These are phyloP conservation scores for Cepaea hortensis DNA, from an alignment of 2,888 invertebrate species.

Conservation along the genomic window DNA sequence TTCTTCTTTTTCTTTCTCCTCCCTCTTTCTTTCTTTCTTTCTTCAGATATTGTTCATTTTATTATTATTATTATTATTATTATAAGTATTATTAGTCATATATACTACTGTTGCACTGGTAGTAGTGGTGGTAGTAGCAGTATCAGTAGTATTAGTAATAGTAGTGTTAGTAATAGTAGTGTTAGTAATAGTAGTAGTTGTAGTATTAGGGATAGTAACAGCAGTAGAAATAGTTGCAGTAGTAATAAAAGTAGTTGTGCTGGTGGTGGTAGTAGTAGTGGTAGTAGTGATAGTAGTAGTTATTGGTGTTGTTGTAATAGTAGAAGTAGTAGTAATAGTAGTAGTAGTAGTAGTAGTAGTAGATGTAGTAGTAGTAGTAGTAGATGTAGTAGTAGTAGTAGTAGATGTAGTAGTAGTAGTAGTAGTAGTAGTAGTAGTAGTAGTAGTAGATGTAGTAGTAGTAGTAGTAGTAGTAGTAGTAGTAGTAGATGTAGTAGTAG, in stretches of 20 bases:
- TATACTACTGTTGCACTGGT: too few relatives aligned
- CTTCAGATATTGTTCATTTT: not conserved
- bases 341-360: too few relatives aligned
- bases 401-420: not conserved
- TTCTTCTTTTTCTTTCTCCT: constrained; percentile 13
- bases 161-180: too few relatives aligned
- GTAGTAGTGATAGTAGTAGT: not conserved
- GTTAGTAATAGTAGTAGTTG: too few relatives aligned
- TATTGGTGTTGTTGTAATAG: not conserved
- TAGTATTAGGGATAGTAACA: not conserved
- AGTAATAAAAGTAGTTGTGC: not conserved
- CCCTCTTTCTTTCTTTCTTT: constrained; percentile 30
- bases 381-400: not conserved
- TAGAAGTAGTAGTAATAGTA: not conserved
- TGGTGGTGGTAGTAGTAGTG: not conserved
- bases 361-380: too few relatives aligned
- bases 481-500: not conserved
- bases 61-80: not conserved
- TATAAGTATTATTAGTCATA: not conserved
- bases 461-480: too few relatives aligned
- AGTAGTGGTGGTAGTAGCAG: too few relatives aligned
- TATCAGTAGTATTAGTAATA: too few relatives aligned
- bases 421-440: not conserved
- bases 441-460: too few relatives aligned
- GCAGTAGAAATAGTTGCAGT: too few relatives aligned